phyloP scores from a whole-genome alignment of 1,140 invertebrate genomes.

The Philopotamus ludificatus region DNA sequence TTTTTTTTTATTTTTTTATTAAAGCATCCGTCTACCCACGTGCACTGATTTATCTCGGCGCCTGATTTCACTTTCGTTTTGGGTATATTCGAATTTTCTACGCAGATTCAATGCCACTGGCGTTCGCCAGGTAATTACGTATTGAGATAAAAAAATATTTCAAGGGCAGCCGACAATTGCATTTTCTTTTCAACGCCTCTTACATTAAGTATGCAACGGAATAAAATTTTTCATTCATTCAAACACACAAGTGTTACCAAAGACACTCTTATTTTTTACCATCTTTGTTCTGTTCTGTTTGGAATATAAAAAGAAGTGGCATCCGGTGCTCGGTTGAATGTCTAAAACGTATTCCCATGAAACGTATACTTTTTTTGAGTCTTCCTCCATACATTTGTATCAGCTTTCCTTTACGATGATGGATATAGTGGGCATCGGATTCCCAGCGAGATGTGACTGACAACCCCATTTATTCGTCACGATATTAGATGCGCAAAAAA shows the following conservation, averaged over 20 bases:
- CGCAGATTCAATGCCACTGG: neutral
- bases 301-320: constrained; percentile 1
- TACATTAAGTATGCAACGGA: neutral
- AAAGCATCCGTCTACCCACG: neutral
- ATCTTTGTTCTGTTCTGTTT: constrained; percentile 7
- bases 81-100: neutral
- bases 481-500: too few relatives aligned
- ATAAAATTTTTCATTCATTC: neutral
- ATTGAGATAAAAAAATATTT: too few relatives aligned
- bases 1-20: neutral
- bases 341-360: constrained; percentile 9
- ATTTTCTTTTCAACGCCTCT: neutral
- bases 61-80: neutral
- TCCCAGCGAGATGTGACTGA: too few relatives aligned
- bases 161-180: too few relatives aligned
- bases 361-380: neutral
- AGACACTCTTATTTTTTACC: neutral
- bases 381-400: neutral
- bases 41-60: neutral
- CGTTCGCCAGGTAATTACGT: neutral
- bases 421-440: too few relatives aligned
- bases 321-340: constrained; percentile 12
- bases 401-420: neutral
- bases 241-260: neutral
- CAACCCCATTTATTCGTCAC: too few relatives aligned